Percentiles rank a stretch among this genome's conserved stretches.
phyloP scores from a whole-genome alignment of 2,113 vertebrate genomes.

The Tenrec ecaudatus region DNA sequence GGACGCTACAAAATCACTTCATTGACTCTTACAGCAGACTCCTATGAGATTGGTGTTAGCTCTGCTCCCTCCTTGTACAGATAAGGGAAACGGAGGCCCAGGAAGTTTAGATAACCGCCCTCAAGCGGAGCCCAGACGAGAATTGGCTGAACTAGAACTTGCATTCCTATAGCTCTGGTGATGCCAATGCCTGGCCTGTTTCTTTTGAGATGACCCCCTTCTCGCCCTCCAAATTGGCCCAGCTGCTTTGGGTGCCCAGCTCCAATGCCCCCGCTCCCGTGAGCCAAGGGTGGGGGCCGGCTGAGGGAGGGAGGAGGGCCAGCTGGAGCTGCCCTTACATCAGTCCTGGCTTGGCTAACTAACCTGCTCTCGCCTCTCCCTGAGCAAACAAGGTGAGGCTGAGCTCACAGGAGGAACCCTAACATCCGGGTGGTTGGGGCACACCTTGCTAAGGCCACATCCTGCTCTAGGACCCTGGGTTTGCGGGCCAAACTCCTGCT shows the following conservation, averaged over 20 bases:
- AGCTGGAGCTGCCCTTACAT: background rate
- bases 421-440: slow-evolving; percentile 72
- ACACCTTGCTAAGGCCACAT: slow-evolving; percentile 39
- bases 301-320: background rate
- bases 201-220: background rate
- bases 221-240: slow-evolving; percentile 26
- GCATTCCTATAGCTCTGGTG: background rate
- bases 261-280: background rate
- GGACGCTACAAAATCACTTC: background rate
- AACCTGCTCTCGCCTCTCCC: slow-evolving; percentile 68
- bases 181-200: background rate
- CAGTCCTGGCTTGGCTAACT: background rate
- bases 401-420: slow-evolving; percentile 66
- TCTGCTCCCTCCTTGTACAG: background rate
- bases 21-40: background rate
- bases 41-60: background rate
- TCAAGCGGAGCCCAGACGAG: background rate
- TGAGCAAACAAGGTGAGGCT: slow-evolving; percentile 85
- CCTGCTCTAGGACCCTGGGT: slow-evolving; percentile 52
- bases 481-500: background rate
- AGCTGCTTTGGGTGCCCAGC: slow-evolving; percentile 77
- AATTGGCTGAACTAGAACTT: background rate
- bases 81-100: background rate
- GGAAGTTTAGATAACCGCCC: background rate
- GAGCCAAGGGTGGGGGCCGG: background rate